Base-by-base conservation (phyloP, 1,140 invertebrate species). In the Xylocopa sonorina region DNA sequence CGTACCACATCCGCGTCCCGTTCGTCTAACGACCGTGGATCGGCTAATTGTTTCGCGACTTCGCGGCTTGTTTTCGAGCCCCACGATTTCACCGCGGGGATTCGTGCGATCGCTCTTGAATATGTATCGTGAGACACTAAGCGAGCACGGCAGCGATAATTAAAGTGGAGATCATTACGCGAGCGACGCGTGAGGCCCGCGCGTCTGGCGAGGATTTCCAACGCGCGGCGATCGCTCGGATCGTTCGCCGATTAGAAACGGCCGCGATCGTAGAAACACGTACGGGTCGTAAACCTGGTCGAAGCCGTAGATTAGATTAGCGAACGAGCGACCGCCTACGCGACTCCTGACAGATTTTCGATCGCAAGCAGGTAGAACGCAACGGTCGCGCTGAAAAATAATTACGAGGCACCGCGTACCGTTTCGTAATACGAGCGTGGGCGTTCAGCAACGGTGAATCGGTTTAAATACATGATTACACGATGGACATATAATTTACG, bases 101-200 rank as follows among this genome's bases (percentile, higher is more conserved):
- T 41, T 64, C 41, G 29, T 18, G 24, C 27, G n/a, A 7, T 60
- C 32, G 3, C 18, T 10, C 1, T 21, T 34, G 63, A 50, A 66
- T 34, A 50, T 32, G 27, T 4, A 50, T 66, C 63, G n/a, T 10
- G 34, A 32, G 27, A 50, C 14, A 43, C n/a, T 24, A 4, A n/a
- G 1, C 3, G 5, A 6, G 46, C 12, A 21, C 10, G 27, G 10
- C 24, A 48, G 24, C 41, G 32, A 9, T 60, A 60, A 77, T 68
- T 77, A 58, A 57, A 58, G 4, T n/a, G n/a, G 29, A 38, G 50
- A 27, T 66, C 32, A 67, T 58, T 67, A 16, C 63, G 16, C 29
- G 32, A 74, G 41, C 18, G 12, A 10, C 10, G 41, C 29, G 9
- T 16, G 32, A 24, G 21, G 41, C 10, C 4, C n/a, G 32, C n/a